These are phyloP conservation scores for Haemorhous mexicanus DNA, from an alignment of 2,113 vertebrate species.

Conservation along the genomic window DNA sequence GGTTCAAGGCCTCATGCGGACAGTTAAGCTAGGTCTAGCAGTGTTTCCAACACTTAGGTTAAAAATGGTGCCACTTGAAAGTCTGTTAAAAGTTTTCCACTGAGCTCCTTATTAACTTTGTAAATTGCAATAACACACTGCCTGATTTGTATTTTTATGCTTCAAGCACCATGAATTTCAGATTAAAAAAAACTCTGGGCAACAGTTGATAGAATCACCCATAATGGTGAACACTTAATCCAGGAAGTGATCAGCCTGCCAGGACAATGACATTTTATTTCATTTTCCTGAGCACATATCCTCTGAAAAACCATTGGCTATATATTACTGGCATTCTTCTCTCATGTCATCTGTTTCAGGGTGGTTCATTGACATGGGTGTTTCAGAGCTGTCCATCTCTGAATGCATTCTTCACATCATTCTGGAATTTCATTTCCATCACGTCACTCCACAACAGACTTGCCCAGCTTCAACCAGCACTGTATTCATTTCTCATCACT, in stretches of 20 bases:
- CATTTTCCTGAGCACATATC: background rate
- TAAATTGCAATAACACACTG: background rate
- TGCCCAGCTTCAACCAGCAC: background rate
- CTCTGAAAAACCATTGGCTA: background rate
- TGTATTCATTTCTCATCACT: conserved; percentile 32
- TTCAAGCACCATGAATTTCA: background rate
- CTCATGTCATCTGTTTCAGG: background rate
- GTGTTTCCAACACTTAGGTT: background rate
- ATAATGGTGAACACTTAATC: background rate
- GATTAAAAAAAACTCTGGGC: background rate
- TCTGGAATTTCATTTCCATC: background rate
- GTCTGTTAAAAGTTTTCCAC: background rate
- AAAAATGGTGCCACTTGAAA: background rate
- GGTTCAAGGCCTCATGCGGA: background rate
- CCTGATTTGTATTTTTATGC: background rate
- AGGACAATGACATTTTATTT: background rate
- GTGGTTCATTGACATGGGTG: background rate
- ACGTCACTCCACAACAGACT: background rate
- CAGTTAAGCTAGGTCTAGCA: background rate
- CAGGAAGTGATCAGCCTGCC: background rate
- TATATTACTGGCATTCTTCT: background rate
- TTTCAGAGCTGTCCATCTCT: background rate
- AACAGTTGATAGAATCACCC: background rate
- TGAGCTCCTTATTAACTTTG: background rate
- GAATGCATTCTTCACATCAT: background rate